Base-by-base conservation (phyloP, 2,888 invertebrate genomes). In the Eupeodes latifasciatus region DNA sequence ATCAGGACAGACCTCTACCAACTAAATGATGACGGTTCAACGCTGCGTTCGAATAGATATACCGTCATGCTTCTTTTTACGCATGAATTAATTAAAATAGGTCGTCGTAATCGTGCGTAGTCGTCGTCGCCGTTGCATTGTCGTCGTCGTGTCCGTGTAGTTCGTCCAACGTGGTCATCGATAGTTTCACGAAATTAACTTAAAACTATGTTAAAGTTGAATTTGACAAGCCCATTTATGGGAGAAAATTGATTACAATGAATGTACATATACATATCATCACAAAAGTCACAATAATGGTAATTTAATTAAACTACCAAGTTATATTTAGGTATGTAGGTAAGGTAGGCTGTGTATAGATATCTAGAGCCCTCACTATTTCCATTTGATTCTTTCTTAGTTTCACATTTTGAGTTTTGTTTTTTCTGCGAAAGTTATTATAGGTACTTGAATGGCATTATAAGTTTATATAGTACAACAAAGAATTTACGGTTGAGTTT, bases 1-100 rank as follows among this genome's bases (percentile, higher is more conserved):
- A 82, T 86, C 85, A 86, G 64, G 75, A 79, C 55, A 75, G 55
- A 75, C 55, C 69, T 80, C 76, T 79, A 66, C 82, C 67, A 78
- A 74, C 55, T 74, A 62, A 72, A 71, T 72, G 84, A 76, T 74
- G 47, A 69, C 57, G 72, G 72, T 77, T 81, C 55, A 72, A 57
- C 55, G 19, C 72, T 72, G 62, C 55, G 34, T 76, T 72, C 40
- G 47, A 74, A 74, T 67, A 80, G 71, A 69, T 66, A 74, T 74
- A 72, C 83, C 79, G 81, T 87, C 80, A 87, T 72, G 77, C 27
- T 66, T 62, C 71, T 81, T 47, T 55, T 47, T 77, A 84, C 80
- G 87, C 87, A 87, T 87, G 87, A 87, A 81, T 84, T 87, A 76
- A 87, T 84, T 84, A 80, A 83, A 80, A 61, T 77, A 40, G 66